Conservation (phyloP, 53 echinoderm and acorn worm genomes). For the Zoroaster sp. region DNA sequence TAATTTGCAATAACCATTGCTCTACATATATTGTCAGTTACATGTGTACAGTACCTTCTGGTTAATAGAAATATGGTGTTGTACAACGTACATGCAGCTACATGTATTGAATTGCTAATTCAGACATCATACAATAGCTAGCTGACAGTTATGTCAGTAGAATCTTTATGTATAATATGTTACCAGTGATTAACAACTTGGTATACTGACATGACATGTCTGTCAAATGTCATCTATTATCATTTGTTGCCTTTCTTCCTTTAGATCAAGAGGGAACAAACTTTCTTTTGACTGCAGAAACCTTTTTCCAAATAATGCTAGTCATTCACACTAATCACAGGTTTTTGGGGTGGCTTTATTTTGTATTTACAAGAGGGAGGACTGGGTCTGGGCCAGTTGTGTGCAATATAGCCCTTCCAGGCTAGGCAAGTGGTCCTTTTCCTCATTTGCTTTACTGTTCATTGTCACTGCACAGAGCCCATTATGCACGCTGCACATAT, state of each 20-base stretch:
- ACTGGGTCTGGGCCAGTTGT: background rate
- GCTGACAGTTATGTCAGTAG: too few species aligned
- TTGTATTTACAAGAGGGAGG: background rate
- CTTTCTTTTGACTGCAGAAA: background rate
- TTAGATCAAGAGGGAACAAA: background rate
- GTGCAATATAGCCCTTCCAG: background rate
- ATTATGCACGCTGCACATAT: background rate
- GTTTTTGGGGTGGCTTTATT: background rate
- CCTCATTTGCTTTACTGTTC: background rate
- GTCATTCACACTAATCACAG: background rate
- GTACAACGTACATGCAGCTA: too few species aligned
- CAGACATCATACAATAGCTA: too few species aligned
- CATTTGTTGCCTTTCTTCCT: background rate
- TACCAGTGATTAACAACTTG: background rate
- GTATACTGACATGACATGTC: background rate
- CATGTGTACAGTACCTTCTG: too few species aligned
- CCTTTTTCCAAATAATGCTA: background rate
- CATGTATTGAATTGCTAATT: too few species aligned
- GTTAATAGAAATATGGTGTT: too few species aligned
- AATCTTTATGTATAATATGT: background rate
- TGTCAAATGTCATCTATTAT: background rate
- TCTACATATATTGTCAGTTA: too few species aligned
- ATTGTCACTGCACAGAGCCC: background rate
- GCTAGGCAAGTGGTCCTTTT: background rate
- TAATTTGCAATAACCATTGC: too few species aligned